phyloP scores from a whole-genome alignment of 2,797 vertebrate species.

The Pitangus sulphuratus region DNA sequence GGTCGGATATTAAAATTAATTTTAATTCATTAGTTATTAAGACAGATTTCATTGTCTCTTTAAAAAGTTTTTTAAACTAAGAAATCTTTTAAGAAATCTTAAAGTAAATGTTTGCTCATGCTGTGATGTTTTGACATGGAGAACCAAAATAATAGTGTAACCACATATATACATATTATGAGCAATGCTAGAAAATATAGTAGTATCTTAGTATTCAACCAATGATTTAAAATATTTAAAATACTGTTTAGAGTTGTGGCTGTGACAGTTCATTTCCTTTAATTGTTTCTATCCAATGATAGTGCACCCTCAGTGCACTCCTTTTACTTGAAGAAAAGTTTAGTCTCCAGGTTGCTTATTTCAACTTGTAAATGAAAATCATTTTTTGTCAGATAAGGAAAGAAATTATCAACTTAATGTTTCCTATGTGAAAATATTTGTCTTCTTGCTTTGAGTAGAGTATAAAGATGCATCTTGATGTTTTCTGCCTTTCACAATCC shows the following conservation, averaged over 20 bases:
- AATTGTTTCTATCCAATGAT: not conserved
- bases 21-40: not conserved
- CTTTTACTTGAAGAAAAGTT: not conserved
- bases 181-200: not conserved
- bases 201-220: not conserved
- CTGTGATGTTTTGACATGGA: not conserved
- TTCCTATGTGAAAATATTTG: slow-evolving; percentile 10
- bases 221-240: not conserved
- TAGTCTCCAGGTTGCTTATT: not conserved
- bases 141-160: not conserved
- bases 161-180: fast-evolving
- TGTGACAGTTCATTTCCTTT: not conserved
- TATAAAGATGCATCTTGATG: not conserved
- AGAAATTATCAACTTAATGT: not conserved
- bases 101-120: not conserved
- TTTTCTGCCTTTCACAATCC: not conserved
- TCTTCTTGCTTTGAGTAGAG: not conserved
- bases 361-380: not conserved
- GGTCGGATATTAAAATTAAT: not conserved
- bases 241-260: not conserved
- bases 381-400: not conserved
- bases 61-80: not conserved
- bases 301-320: not conserved
- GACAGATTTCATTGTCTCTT: not conserved
- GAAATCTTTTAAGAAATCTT: not conserved